These are phyloP conservation scores for Entelurus aequoreus DNA, from an alignment of 2,113 vertebrate genomes.

Conservation along the genomic window DNA sequence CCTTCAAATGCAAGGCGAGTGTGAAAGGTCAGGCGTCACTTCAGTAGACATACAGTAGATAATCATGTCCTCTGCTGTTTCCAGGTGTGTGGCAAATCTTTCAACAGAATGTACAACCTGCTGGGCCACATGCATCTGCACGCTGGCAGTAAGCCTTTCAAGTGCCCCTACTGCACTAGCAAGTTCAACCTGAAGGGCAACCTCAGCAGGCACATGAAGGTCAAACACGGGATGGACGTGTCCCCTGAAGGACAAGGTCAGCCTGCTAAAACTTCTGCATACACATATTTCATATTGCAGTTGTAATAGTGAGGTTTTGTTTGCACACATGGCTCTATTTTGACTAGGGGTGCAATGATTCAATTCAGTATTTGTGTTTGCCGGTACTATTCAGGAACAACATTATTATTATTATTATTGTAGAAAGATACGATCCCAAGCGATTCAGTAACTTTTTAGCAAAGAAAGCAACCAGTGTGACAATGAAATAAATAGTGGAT, in stretches of 20 bases:
- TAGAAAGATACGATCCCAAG: too few relatives aligned
- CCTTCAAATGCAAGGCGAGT: slow-evolving; percentile 93
- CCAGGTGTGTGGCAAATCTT: slow-evolving; percentile 95
- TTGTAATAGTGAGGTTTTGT: too few relatives aligned
- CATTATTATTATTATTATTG: too few relatives aligned
- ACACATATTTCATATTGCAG: too few relatives aligned
- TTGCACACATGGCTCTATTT: too few relatives aligned
- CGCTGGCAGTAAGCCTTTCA: slow-evolving; percentile 95
- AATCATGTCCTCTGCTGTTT: background rate
- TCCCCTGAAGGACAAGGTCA: slow-evolving; percentile 93
- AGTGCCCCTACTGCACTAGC: slow-evolving; percentile 97
- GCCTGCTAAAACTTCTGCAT: background rate
- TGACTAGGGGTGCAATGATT: too few relatives aligned
- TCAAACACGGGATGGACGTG: slow-evolving; percentile 95
- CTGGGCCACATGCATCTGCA: slow-evolving; percentile 98
- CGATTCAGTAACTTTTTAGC: too few relatives aligned
- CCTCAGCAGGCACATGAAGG: slow-evolving; percentile 98
- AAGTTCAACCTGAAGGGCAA: slow-evolving; percentile 99
- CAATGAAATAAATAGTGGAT: too few relatives aligned
- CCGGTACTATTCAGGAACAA: too few relatives aligned
- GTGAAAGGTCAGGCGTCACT: background rate
- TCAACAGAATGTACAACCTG: slow-evolving; percentile 99
- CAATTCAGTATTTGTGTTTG: too few relatives aligned
- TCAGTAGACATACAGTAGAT: background rate
- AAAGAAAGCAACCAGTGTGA: too few relatives aligned